Conservation (phyloP, 1,140 invertebrate species). For the Drosophila nigromelanica region DNA sequence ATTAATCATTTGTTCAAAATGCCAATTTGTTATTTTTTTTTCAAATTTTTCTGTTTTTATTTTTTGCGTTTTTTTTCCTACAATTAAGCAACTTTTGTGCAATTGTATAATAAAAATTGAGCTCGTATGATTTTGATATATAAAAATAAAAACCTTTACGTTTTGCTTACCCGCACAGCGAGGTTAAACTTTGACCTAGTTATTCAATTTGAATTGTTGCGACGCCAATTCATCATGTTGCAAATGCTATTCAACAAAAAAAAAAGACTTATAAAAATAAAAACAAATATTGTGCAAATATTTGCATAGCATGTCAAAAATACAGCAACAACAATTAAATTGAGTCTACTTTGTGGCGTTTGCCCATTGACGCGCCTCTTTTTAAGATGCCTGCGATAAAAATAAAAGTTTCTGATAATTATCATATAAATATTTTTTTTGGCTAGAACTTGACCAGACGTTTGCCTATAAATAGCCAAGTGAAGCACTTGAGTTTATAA, state of each 20-base stretch:
- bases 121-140: slow-evolving; percentile 32
- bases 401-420: slow-evolving; percentile 27
- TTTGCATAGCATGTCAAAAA: slow-evolving; percentile 40
- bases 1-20: slow-evolving; percentile 62
- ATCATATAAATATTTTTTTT: slow-evolving; percentile 10
- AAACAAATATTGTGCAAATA: slow-evolving; percentile 46
- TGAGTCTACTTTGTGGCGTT: slow-evolving; percentile 25
- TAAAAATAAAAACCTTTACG: slow-evolving; percentile 33
- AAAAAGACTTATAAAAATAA: not conserved
- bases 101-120: slow-evolving; percentile 51
- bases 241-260: slow-evolving; percentile 19
- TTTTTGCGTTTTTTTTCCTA: slow-evolving; percentile 39
- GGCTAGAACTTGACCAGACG: slow-evolving; percentile 35
- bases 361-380: not conserved
- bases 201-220: slow-evolving; percentile 49
- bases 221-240: slow-evolving; percentile 51
- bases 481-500: slow-evolving; percentile 31
- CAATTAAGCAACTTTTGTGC: slow-evolving; percentile 61
- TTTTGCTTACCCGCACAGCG: slow-evolving; percentile 24
- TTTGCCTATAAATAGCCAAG: slow-evolving; percentile 36
- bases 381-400: slow-evolving; percentile 30
- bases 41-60: slow-evolving; percentile 16
- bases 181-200: slow-evolving; percentile 66
- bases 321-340: not conserved
- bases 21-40: slow-evolving; percentile 49